Evolutionary conservation across 2,797 vertebrate species (phyloP).

Genomic region (Gymnothorax reevesii): DNA sequence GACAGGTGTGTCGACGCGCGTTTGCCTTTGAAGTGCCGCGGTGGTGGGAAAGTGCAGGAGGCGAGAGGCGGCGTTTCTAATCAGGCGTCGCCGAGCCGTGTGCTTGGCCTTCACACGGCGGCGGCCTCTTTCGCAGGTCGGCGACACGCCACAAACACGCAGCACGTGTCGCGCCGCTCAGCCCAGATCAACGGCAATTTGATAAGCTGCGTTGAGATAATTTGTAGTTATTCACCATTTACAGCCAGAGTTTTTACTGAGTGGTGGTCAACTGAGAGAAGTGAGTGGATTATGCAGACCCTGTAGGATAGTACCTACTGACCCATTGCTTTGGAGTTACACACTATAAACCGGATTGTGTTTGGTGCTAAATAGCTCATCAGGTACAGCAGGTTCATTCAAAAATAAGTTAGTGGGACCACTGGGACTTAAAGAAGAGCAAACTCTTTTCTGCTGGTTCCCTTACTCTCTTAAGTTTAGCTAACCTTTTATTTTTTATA

Average conservation of each 20-base stretch:
- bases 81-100: not conserved
- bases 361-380: too few relatives aligned
- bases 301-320: not conserved
- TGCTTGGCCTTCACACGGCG: not conserved
- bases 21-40: conserved; percentile 32
- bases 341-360: too few relatives aligned
- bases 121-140: too few relatives aligned
- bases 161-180: not conserved
- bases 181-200: not conserved
- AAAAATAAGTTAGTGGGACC: too few relatives aligned
- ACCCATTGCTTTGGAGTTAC: too few relatives aligned
- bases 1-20: conserved; percentile 41
- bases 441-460: too few relatives aligned
- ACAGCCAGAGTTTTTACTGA: not conserved
- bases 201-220: not conserved
- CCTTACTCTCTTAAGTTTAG: too few relatives aligned
- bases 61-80: conserved; percentile 3
- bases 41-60: conserved; percentile 5
- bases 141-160: not conserved
- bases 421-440: too few relatives aligned
- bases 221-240: not conserved
- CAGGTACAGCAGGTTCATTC: too few relatives aligned
- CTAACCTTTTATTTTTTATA: too few relatives aligned
- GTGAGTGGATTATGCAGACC: not conserved
- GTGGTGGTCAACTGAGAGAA: not conserved